A percentile compares a stretch with the other conserved stretches of the same genome.
These are phyloP conservation scores for Oxyscelio sp. DNA, from an alignment of 2,888 invertebrate genomes.

Conservation along the genomic window DNA sequence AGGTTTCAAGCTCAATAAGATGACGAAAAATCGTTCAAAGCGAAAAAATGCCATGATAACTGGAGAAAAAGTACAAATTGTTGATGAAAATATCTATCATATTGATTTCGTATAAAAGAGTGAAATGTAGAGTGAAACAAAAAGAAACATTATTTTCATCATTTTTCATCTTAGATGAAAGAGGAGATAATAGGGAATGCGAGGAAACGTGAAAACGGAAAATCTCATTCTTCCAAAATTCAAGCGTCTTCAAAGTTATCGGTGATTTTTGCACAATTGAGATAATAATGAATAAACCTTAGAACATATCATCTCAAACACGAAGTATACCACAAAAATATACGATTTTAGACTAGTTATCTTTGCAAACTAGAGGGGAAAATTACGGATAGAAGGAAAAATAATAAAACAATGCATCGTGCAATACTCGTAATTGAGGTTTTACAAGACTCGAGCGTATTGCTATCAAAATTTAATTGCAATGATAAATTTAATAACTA, in stretches of 20 bases:
- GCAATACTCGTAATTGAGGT: conserved; percentile 55
- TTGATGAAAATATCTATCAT: conserved; percentile 79
- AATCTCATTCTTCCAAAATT: conserved; percentile 77
- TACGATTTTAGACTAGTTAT: conserved; percentile 85
- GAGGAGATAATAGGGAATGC: conserved; percentile 13
- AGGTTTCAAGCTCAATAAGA: conserved; percentile 85
- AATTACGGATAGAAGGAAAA: too few species aligned
- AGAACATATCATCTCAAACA: conserved; percentile 87
- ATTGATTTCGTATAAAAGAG: conserved; percentile 84
- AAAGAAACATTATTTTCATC: conserved; percentile 61
- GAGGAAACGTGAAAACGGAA: conserved; percentile 62
- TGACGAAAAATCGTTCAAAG: conserved; percentile 76
- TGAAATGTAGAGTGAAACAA: conserved; percentile 45
- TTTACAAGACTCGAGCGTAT: conserved; percentile 26
- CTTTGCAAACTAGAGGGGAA: conserved; percentile 61
- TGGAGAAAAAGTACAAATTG: conserved; percentile 88
- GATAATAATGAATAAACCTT: conserved; percentile 73
- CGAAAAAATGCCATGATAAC: conserved; percentile 86
- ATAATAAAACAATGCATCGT: conserved; percentile 43
- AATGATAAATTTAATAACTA: conserved; percentile 39
- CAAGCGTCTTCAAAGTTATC: conserved; percentile 72
- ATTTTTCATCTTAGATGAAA: conserved; percentile 70
- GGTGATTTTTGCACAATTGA: conserved; percentile 69
- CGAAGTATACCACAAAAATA: conserved; percentile 87
- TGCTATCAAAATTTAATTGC: conserved; percentile 53